phyloP scores from a whole-genome alignment of 2,113 vertebrate genomes.

The Puntigrus tetrazona region DNA sequence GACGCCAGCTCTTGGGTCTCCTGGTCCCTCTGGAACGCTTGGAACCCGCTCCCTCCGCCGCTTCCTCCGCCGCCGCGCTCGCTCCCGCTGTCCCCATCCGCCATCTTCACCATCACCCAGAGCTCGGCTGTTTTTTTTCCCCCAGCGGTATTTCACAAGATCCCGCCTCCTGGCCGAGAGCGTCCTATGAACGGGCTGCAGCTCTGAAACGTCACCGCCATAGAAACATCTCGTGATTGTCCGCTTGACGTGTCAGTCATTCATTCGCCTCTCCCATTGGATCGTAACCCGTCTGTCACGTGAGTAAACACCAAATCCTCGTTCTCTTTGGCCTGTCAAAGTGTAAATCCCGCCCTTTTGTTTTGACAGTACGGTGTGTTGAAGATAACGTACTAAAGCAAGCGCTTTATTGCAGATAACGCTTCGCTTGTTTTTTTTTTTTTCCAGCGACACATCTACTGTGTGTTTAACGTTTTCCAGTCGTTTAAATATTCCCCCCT shows the following conservation, averaged over 20 bases:
- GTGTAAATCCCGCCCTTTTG: background rate
- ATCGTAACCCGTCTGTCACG: slow-evolving; percentile 9
- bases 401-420: background rate
- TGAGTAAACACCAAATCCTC: background rate
- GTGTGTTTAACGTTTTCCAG: background rate
- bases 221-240: background rate
- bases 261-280: slow-evolving; percentile 51
- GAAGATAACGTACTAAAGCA: background rate
- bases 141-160: slow-evolving; percentile 46
- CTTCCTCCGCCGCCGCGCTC: slow-evolving; percentile 75
- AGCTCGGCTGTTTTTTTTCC: slow-evolving; percentile 64
- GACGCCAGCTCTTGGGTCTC: slow-evolving; percentile 91
- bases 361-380: slow-evolving; percentile 23
- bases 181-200: background rate
- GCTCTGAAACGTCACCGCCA: background rate
- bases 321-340: slow-evolving; percentile 52
- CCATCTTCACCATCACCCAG: slow-evolving; percentile 87
- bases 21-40: slow-evolving; percentile 80
- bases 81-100: slow-evolving; percentile 91
- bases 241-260: background rate
- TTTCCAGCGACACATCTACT: background rate
- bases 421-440: background rate
- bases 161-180: slow-evolving; percentile 48
- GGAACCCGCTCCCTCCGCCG: slow-evolving; percentile 73
- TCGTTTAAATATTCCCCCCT: background rate